Percentiles rank a stretch among this genome's conserved stretches.
phyloP scores from a whole-genome alignment of 2,113 vertebrate species.

The Ameiurus melas region DNA sequence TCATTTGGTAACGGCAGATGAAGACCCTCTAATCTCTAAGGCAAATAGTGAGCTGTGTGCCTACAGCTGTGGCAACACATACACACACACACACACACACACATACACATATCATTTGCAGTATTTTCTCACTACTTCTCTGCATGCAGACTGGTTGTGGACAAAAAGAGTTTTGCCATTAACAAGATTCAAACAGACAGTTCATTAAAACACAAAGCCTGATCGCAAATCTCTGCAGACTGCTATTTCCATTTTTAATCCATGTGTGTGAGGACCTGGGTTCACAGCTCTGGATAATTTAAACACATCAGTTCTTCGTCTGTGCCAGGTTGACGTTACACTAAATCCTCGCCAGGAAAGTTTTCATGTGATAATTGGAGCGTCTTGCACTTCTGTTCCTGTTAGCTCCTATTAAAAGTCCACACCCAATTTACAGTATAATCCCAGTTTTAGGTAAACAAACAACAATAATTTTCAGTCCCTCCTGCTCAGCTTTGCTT shows the following conservation, averaged over 20 bases:
- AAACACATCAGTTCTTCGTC: conserved; percentile 44
- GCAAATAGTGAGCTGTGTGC: conserved; percentile 48
- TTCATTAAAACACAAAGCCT: conserved; percentile 61
- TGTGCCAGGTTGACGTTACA: conserved; percentile 19
- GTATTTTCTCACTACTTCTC: neutral
- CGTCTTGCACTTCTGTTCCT: conserved; percentile 44
- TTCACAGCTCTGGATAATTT: conserved; percentile 53
- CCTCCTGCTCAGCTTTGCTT: conserved; percentile 40
- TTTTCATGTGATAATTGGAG: conserved; percentile 55
- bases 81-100: conserved; percentile 28
- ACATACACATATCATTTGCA: neutral
- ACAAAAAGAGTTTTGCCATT: conserved; percentile 17
- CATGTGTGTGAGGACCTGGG: conserved; percentile 45
- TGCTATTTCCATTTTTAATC: conserved; percentile 63
- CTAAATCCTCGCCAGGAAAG: conserved; percentile 53
- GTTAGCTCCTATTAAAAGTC: conserved; percentile 48
- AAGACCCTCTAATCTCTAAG: conserved; percentile 57
- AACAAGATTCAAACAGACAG: conserved; percentile 57
- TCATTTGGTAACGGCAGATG: conserved; percentile 53
- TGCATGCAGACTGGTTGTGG: conserved; percentile 39
- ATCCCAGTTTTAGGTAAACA: conserved; percentile 60
- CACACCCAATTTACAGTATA: conserved; percentile 51
- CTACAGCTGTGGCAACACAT: conserved; percentile 18
- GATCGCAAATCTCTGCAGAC: conserved; percentile 58
- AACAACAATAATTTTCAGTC: conserved; percentile 55